These are phyloP conservation scores for Enoplosus armatus DNA, from an alignment of 2,797 vertebrate species.

Conservation along the genomic window DNA sequence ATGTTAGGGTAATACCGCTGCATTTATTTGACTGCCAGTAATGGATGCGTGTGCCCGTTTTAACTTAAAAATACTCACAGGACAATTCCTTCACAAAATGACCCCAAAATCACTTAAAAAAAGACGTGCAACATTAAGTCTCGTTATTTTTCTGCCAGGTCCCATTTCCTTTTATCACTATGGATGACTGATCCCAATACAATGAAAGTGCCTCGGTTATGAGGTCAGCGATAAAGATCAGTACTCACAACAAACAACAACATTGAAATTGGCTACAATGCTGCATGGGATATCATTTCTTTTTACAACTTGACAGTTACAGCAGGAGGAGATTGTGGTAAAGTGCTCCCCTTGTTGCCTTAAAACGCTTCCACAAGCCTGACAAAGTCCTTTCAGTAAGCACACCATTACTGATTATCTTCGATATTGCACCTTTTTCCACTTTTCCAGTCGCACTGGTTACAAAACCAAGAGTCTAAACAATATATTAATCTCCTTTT, in stretches of 20 bases:
- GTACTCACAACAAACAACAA: constrained; percentile 80
- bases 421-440: constrained; percentile 86
- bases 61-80: constrained; percentile 48
- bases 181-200: constrained; percentile 77
- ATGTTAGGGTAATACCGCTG: constrained; percentile 11
- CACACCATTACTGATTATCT: constrained; percentile 77
- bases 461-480: constrained; percentile 62
- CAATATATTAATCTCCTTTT: constrained; percentile 71
- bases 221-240: constrained; percentile 82
- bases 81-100: constrained; percentile 55
- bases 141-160: constrained; percentile 73
- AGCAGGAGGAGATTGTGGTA: constrained; percentile 63
- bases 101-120: constrained; percentile 50
- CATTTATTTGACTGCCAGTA: constrained; percentile 16
- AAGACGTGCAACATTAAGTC: constrained; percentile 78
- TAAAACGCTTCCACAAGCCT: constrained; percentile 56
- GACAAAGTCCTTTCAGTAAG: constrained; percentile 55
- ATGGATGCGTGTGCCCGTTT: constrained; percentile 51
- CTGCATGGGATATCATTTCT: constrained; percentile 79
- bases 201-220: constrained; percentile 81
- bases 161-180: constrained; percentile 67
- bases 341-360: constrained; percentile 61
- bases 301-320: constrained; percentile 66
- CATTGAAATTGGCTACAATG: constrained; percentile 85
- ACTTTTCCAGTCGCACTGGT: constrained; percentile 69